Evolutionary conservation across 1,140 invertebrate species (phyloP), one percentile per base, ranked within the genome.

Genomic region (Procambarus clarkii): DNA sequence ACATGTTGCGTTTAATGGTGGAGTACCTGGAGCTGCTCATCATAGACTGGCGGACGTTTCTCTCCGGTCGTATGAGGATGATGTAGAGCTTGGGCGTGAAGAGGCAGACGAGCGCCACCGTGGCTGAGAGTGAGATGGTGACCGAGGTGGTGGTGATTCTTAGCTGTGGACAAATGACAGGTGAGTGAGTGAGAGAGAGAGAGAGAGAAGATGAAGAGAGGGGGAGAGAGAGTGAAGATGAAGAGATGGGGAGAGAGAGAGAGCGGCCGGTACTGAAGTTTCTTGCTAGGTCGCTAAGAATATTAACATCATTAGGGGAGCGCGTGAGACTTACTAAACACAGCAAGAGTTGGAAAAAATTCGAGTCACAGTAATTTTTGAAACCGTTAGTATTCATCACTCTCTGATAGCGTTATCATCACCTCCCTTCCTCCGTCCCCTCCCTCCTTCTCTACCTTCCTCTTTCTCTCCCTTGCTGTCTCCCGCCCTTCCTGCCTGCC

Each of bases 51-150:
- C 98, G 96, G 3, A 99, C 97, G 94, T 99, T 99, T 69, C 97
- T 96, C 94, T 99, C 98, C 2, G 98, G 98, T 80, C 97, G 96
- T 58, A 98, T 96, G 77, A 99, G 94, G 92, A 99, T 99, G 93
- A 99, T 98, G 95, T 99, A 99, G n/a, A 99, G 94, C 96, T 98
- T 98, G 34, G 98, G 98, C 79, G 97, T 96, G 94, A 98, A 99
- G 71, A 99, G 96, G 94, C 98, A 99, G 48, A 96, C 96, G 74
- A 98, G 96, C 2, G 98, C 97, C 91, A 98, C 98, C 84, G 97
- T 98, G 86, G 98, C 98, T 93, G 97, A 60, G 15, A 54, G 71
- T 13, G 88, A 54, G 50, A 60, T 46, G 46, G 69, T 86, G 71
- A 78, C 54, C 2, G 69, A 58, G 44, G 48, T 78, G 46, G 69